Base-by-base conservation (phyloP, 2,113 vertebrate genomes). In the Centropus bengalensis region DNA sequence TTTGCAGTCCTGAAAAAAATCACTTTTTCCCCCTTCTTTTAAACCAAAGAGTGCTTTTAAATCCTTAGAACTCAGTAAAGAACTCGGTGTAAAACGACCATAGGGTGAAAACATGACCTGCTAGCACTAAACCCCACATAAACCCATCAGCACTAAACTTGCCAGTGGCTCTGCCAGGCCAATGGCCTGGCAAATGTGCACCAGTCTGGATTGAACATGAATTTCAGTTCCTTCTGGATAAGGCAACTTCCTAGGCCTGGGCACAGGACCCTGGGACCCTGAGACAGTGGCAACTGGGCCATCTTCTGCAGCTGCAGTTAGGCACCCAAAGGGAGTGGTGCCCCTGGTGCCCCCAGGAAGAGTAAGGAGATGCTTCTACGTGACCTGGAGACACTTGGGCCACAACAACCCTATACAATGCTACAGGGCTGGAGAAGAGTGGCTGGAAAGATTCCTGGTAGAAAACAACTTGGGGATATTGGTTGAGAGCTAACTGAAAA, bases 271-370 rank as follows among this genome's bases (percentile, higher is more conserved):
- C 16, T 20, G 32, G 33, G 14, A 58, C 20, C 12, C 40, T 20
- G 44, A 1, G 1, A 45, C 1, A 1, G 30, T 36, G 26, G 24
- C 1, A 0, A 2, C 1, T 1, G 2, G 0, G 0, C 14, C 36
- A 32, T 24, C 45, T 67, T 45, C 28, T 32, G 51, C 2, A 5
- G 16, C 51, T 56, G 64, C 2, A 8, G 10, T 19, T 73, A 27
- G 27, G 18, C 7, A 9, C 5, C 5, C 3, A 3, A 27, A 52
- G 16, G 12, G 33, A 56, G 36, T 1, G 0, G 13, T 0, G 1
- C 30, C 63, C 77, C 49, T 12, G 28, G 71, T 5, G 3, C 36
- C 14, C 24, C 45, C 11, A 5, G 16, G 32, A 78, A 74, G 16
- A 14, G 8, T 23, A 52, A 9, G 10, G 26, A 64, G 12, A 45